Evolutionary conservation across 2,797 vertebrate genomes (phyloP).

Genomic region (Eupleurogrammus muticus): DNA sequence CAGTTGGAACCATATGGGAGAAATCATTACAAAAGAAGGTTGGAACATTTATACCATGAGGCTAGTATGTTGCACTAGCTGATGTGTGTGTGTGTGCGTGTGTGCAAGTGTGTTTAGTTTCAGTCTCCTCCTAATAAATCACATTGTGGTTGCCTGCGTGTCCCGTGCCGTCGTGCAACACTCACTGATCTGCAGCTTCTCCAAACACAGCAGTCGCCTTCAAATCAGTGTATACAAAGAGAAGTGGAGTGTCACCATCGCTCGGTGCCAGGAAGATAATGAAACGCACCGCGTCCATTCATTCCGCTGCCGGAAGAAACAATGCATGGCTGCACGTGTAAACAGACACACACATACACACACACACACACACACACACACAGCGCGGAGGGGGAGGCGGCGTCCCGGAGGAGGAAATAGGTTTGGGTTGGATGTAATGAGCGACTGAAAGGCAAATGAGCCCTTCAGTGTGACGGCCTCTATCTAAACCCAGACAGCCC

Average conservation of each 20-base stretch:
- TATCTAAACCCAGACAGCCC: slow-evolving; percentile 74
- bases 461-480: slow-evolving; percentile 70
- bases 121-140: slow-evolving; percentile 46
- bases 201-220: slow-evolving; percentile 25
- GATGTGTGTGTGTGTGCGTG: not conserved
- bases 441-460: slow-evolving; percentile 80
- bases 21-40: slow-evolving; percentile 71
- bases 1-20: slow-evolving; percentile 76
- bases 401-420: slow-evolving; percentile 67
- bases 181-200: slow-evolving; percentile 26
- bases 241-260: slow-evolving; percentile 25
- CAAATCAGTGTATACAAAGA: slow-evolving; percentile 24
- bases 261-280: slow-evolving; percentile 30
- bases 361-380: slow-evolving; percentile 30
- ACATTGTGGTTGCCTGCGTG: slow-evolving; percentile 17
- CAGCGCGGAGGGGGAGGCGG: not conserved
- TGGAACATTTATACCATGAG: slow-evolving; percentile 61
- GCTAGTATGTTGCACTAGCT: slow-evolving; percentile 38
- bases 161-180: slow-evolving; percentile 1
- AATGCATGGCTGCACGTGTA: slow-evolving; percentile 18
- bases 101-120: slow-evolving; percentile 25
- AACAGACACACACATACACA: slow-evolving; percentile 24
- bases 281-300: not conserved
- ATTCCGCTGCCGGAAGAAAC: not conserved
- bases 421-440: slow-evolving; percentile 77